Conservation (phyloP, 2,797 vertebrate genomes). For the Acipenser oxyrinchus region DNA sequence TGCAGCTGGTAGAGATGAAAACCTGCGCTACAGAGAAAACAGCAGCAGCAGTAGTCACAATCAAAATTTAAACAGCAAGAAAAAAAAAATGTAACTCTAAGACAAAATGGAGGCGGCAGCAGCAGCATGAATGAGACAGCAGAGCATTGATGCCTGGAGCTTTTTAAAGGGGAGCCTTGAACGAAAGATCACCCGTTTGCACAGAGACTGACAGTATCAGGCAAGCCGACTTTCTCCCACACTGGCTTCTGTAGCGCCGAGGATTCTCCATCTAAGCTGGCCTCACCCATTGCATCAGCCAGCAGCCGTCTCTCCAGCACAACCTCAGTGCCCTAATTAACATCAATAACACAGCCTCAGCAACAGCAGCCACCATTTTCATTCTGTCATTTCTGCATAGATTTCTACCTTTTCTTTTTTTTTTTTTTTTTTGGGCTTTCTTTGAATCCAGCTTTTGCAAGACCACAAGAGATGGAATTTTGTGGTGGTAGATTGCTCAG, state of each 20-base stretch:
- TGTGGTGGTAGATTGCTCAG: slow-evolving; percentile 19
- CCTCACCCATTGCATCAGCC: slow-evolving; percentile 14
- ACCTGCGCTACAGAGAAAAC: background rate
- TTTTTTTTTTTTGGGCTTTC: background rate
- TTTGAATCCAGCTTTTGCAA: background rate
- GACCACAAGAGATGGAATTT: slow-evolving; percentile 16
- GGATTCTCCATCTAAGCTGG: background rate
- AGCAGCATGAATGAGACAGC: background rate
- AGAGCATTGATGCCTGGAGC: background rate
- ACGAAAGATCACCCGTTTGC: background rate
- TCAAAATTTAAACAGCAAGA: background rate
- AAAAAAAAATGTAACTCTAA: background rate
- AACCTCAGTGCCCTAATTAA: too few species aligned
- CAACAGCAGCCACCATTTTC: slow-evolving; percentile 8
- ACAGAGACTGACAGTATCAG: slow-evolving; percentile 11
- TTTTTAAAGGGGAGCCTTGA: background rate
- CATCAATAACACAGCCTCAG: background rate
- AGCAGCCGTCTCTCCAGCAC: background rate
- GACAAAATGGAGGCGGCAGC: background rate
- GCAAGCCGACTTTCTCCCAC: background rate
- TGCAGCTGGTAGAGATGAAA: background rate
- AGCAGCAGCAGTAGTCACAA: background rate
- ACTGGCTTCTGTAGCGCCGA: background rate
- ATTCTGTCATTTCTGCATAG: background rate
- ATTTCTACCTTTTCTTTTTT: slow-evolving; percentile 1